Evolutionary conservation across 2,888 invertebrate species (phyloP), one percentile per base, ranked within the genome.

Genomic region (Melieria crassipennis): DNA sequence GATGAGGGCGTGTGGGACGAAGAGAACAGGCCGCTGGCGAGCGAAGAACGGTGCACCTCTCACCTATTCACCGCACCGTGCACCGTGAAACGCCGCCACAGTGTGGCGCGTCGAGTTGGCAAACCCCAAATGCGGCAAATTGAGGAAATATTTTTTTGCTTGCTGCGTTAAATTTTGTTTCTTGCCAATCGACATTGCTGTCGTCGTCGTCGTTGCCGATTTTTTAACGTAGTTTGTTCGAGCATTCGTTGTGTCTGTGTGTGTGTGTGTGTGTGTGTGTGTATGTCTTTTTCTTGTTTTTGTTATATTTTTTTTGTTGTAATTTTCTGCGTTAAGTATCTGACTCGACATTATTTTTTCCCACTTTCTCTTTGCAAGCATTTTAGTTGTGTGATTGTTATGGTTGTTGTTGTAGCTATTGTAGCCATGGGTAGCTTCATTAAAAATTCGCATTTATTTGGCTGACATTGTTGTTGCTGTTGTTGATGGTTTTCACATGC

Each of bases 111-210:
- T 30, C 30, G 30, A 30, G 30, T 30, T 30, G 30, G 30, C 30
- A 30, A 63, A 62, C 56, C 42, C 50, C 50, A 45, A 45, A 73
- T 80, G 80, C 77, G 79, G 78, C 75, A 79, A 80, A 82, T 78
- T 78, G 77, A 75, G 79, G 78, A 77, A 79, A 81, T 79, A 79
- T 76, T 79, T 78, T 74, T 72, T 74, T 70, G 73, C 74, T 52
- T 65, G 10, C 60, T 52, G 13, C 52, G n/a, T 52, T 52, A 52
- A 13, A 30, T 30, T 30, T 30, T 30, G 30, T 30, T 30, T 30
- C 30, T 30, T 30, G 30, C 30, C 30, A 2, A 30, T 30, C 30
- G 30, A 30, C 30, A 30, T 30, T 30, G 30, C 30, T 30, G 30
- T 30, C 30, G 30, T 30, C 16, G 16, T 16, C 30, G 30, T 30